Evolutionary conservation across 2,888 invertebrate genomes (phyloP), one percentile per base, ranked within the genome.

Genomic region (Dendrolimus houi): DNA sequence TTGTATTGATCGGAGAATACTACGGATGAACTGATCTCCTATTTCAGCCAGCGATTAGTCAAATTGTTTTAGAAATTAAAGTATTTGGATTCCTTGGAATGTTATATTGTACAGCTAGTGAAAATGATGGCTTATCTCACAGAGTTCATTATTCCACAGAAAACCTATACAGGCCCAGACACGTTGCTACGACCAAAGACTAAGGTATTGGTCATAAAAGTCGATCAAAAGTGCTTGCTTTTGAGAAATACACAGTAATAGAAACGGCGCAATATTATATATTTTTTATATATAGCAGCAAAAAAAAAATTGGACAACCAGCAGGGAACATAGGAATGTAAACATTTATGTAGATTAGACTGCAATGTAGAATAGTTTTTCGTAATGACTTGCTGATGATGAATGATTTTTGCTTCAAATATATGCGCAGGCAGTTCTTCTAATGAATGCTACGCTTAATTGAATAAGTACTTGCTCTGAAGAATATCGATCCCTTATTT

Each of bases 161-260:
- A 73, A 74, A 75, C 69, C 66, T 74, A 76, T 76, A 77, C 71
- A 57, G 71, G 74, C 62, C 67, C 74, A 57, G 75, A 76, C 56
- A 67, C 74, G 61, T 71, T 77, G 67, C 67, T 75, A 65, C 74
- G 72, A 66, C 67, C 74, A 62, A 68, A 68, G 62, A 74, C 77
- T 58, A 66, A 69, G 67, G 65, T 68, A 59, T 61, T 58, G 58
- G 60, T 58, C 42, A 59, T n/a, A 8, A 41, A 42, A 56, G 47
- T 47, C 47, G 47, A 47, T 9, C 47, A 47, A 47, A 47, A 47
- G 47, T 10, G 47, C 47, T 47, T 54, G 57, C 55, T 58, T 55
- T 53, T 17, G 53, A 56, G 52, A 17, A 53, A 29, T 17, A 14
- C 52, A 47, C 47, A 47, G 12, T 47, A 47, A 47, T 47, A 47